Percentiles rank a stretch among this genome's conserved stretches.
phyloP scores from a whole-genome alignment of 2,113 vertebrate species.

The Pseudorhombus dupliciocellatus region DNA sequence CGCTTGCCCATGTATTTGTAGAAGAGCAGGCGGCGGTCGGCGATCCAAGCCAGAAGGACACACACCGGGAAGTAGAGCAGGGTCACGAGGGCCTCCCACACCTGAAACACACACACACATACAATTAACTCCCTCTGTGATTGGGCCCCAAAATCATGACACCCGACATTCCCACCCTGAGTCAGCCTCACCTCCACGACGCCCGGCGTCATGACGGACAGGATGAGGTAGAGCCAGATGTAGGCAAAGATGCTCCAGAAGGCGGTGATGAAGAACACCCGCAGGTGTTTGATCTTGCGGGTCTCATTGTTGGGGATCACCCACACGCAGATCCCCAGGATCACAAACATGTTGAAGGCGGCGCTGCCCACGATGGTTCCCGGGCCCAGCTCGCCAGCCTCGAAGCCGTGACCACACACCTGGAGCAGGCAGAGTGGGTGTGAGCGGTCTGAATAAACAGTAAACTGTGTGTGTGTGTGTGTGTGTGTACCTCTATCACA shows the following conservation, averaged over 20 bases:
- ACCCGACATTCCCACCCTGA: not conserved
- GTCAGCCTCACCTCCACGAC: slow-evolving; percentile 82
- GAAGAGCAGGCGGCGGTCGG: slow-evolving; percentile 94
- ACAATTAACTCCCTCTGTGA: too few species aligned
- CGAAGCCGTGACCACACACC: slow-evolving; percentile 92
- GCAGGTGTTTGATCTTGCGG: slow-evolving; percentile 92
- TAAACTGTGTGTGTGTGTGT: slow-evolving; percentile 25
- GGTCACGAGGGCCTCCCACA: slow-evolving; percentile 95
- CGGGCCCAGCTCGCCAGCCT: slow-evolving; percentile 89
- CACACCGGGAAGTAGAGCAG: slow-evolving; percentile 93
- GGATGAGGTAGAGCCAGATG: slow-evolving; percentile 96
- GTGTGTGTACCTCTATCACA: slow-evolving; percentile 85
- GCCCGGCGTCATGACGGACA: slow-evolving; percentile 90
- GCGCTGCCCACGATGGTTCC: slow-evolving; percentile 96
- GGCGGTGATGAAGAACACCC: slow-evolving; percentile 97
- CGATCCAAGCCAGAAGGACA: slow-evolving; percentile 94
- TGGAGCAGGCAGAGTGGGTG: slow-evolving; percentile 28
- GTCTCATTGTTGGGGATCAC: slow-evolving; percentile 88
- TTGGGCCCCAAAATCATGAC: too few species aligned
- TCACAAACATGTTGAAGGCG: slow-evolving; percentile 99
- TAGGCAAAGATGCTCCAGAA: slow-evolving; percentile 99
- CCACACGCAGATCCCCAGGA: slow-evolving; percentile 92
- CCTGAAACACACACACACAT: slow-evolving; percentile 59
- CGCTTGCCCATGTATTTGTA: slow-evolving; percentile 97
- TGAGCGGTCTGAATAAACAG: not conserved